A percentile compares a stretch with the other conserved stretches of the same genome.
phyloP scores from a whole-genome alignment of 2,797 vertebrate genomes.

The Phylloscopus collybita region DNA sequence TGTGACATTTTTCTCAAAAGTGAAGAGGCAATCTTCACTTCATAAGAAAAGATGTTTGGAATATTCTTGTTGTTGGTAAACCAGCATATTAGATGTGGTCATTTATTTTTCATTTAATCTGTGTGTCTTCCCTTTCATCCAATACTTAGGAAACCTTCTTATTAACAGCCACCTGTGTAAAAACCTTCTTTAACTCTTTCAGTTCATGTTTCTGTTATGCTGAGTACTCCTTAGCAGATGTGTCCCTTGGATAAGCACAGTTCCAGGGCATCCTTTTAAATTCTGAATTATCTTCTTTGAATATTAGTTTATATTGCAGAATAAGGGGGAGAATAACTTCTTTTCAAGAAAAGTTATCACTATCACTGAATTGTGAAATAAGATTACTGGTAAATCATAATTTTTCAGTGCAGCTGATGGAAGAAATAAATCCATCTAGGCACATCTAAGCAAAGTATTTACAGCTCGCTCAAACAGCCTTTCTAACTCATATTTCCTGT shows the following conservation, averaged over 20 bases:
- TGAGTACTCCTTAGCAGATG: not conserved
- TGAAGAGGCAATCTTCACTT: not conserved
- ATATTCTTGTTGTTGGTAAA: not conserved
- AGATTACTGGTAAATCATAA: conserved; percentile 27
- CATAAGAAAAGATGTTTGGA: not conserved
- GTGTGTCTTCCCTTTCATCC: not conserved
- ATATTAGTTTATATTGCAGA: conserved; percentile 27
- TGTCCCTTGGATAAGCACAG: not conserved
- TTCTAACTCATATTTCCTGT: conserved; percentile 25
- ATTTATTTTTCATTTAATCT: not conserved
- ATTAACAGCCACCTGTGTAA: not conserved
- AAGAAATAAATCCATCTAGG: conserved; percentile 54
- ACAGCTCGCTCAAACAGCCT: conserved; percentile 6
- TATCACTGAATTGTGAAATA: conserved; percentile 21
- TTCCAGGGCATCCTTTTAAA: not conserved
- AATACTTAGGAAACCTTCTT: not conserved
- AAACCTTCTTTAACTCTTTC: not conserved
- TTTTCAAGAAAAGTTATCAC: conserved; percentile 29
- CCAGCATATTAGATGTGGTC: not conserved
- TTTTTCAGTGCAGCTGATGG: conserved; percentile 12
- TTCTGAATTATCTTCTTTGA: not conserved
- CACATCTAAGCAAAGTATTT: conserved; percentile 45
- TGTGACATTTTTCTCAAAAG: not conserved
- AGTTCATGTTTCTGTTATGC: not conserved
- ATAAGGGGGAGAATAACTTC: not conserved